Percentiles rank a stretch among this genome's conserved stretches.
phyloP scores from a whole-genome alignment of 2,113 vertebrate genomes.

The Aldabrachelys gigantea region DNA sequence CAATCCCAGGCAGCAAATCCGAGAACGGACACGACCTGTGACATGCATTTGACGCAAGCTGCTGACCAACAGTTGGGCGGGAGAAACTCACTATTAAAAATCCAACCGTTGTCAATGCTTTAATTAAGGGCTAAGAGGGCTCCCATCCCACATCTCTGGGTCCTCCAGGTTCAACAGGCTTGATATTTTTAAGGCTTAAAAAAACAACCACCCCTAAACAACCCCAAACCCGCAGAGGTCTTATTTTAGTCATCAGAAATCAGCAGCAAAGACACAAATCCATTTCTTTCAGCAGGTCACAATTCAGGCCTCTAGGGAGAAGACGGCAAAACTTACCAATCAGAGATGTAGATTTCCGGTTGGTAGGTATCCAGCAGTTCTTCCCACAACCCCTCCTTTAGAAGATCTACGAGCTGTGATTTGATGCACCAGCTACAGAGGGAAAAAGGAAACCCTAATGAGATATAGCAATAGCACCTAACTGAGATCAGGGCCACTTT shows the following conservation, averaged over 20 bases:
- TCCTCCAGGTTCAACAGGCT: neutral
- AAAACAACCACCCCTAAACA: neutral
- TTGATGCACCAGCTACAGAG: constrained; percentile 41
- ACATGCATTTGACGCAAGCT: neutral
- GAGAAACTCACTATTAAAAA: neutral
- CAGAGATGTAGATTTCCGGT: constrained; percentile 43
- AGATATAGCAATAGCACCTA: neutral
- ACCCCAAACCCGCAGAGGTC: neutral
- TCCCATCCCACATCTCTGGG: neutral
- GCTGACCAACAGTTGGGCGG: neutral
- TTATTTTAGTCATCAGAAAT: neutral
- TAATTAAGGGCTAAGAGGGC: neutral
- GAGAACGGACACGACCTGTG: neutral
- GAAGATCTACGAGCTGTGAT: constrained; percentile 46
- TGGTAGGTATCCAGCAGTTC: constrained; percentile 56
- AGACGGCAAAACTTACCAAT: constrained; percentile 48
- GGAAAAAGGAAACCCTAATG: too few species aligned
- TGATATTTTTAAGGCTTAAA: neutral
- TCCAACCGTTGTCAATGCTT: neutral
- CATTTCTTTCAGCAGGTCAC: neutral
- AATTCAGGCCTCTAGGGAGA: neutral
- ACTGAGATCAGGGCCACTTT: neutral
- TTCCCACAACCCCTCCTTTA: constrained; percentile 52
- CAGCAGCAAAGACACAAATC: neutral
- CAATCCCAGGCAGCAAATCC: neutral